These are phyloP conservation scores for Acrossocheilus wenchowensis DNA, from an alignment of 2,797 vertebrate genomes.

Conservation along the genomic window DNA sequence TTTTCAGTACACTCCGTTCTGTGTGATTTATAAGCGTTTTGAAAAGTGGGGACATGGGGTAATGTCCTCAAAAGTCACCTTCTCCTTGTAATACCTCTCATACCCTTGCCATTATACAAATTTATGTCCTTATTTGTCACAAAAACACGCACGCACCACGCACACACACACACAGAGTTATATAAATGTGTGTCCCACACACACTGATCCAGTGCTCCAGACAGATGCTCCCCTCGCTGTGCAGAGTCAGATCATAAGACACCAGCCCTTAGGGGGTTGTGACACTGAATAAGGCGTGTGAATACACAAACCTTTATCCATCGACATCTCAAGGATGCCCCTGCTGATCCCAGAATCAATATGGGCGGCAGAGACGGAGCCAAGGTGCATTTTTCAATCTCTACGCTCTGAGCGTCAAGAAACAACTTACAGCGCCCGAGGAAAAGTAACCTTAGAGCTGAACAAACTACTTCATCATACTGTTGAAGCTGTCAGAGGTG, in stretches of 20 bases:
- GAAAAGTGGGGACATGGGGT: no score
- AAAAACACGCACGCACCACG: not conserved
- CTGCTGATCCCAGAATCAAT: constrained; percentile 32
- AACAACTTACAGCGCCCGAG: constrained; percentile 12
- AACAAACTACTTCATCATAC: constrained; percentile 44
- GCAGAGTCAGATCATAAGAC: constrained; percentile 20
- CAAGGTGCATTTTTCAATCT: constrained; percentile 45
- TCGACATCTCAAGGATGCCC: constrained; percentile 47
- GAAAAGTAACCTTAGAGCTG: constrained; percentile 38
- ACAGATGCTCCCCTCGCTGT: constrained; percentile 22
- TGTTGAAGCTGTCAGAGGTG: constrained; percentile 41
- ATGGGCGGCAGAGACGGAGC: constrained; percentile 21
- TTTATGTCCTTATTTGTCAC: not conserved
- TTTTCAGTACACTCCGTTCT: no score
- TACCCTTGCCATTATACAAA: no score
- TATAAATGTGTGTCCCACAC: not conserved
- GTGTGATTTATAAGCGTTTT: no score
- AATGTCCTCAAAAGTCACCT: no score
- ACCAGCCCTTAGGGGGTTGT: constrained; percentile 17
- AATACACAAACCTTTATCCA: constrained; percentile 45
- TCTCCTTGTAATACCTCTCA: no score
- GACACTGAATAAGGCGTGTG: constrained; percentile 42
- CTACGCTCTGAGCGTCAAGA: constrained; percentile 30
- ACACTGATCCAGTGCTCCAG: not conserved
- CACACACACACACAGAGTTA: not conserved